phyloP scores from a whole-genome alignment of 2,797 vertebrate genomes.

The Mus spretus region DNA sequence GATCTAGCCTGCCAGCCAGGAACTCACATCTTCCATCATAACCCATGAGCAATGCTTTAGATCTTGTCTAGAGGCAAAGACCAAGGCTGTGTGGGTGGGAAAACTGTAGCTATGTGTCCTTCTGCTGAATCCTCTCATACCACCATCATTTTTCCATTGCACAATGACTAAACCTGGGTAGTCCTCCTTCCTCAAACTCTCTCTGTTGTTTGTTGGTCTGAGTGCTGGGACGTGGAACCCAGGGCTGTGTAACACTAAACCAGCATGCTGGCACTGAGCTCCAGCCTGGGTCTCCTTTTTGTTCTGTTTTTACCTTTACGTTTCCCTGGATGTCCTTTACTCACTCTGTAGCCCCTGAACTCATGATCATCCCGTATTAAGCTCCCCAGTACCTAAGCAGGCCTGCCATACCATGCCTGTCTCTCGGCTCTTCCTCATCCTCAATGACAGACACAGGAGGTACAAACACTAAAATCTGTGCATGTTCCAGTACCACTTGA shows the following conservation, averaged over 20 bases:
- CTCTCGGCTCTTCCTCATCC: neutral
- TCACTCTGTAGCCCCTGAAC: neutral
- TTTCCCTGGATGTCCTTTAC: neutral
- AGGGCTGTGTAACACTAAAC: neutral
- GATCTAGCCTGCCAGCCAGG: neutral
- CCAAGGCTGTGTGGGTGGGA: neutral
- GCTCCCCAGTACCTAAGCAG: no score
- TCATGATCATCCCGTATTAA: no score
- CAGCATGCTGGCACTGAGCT: neutral
- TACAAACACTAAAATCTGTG: neutral
- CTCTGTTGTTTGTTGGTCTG: neutral
- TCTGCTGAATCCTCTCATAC: neutral
- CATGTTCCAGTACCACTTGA: neutral
- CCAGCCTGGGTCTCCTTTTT: neutral
- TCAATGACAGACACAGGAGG: neutral
- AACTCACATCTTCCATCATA: neutral
- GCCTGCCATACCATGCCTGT: neutral
- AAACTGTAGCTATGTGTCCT: neutral
- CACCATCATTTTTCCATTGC: neutral
- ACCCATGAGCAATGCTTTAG: neutral
- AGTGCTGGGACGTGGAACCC: neutral
- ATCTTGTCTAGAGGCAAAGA: neutral
- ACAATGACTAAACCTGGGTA: neutral
- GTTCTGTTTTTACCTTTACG: neutral
- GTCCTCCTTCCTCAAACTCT: neutral